Evolutionary conservation across 2,888 invertebrate species (phyloP).

Genomic region (Polydrusus pterygomalis): DNA sequence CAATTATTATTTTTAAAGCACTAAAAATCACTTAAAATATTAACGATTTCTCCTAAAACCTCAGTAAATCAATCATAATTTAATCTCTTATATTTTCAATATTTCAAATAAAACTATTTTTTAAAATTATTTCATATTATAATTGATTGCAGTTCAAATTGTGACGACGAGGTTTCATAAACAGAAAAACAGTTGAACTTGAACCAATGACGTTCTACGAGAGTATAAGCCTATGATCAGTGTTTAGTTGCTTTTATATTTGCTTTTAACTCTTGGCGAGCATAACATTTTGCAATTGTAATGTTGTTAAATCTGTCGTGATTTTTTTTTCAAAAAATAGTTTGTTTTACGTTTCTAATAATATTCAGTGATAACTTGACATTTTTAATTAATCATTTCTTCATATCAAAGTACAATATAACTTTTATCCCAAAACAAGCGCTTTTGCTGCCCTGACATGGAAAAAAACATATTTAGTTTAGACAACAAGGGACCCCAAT

Average conservation of each 20-base stretch:
- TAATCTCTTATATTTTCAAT: not conserved
- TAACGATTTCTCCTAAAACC: not conserved
- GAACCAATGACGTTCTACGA: conserved; percentile 27
- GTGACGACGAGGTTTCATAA: not conserved
- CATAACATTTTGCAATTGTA: not conserved
- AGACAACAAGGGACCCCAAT: not conserved
- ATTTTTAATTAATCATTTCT: not conserved
- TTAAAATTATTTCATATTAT: not conserved
- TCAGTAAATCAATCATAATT: conserved; percentile 18
- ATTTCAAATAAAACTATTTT: not conserved
- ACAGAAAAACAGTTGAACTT: conserved; percentile 37
- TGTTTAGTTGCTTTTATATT: conserved; percentile 40
- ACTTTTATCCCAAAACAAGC: too few species aligned
- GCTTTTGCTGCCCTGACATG: too few species aligned
- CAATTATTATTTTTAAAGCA: not conserved
- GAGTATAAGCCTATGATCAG: conserved; percentile 29
- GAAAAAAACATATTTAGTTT: not conserved
- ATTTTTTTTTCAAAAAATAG: conserved; percentile 5
- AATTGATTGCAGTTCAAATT: not conserved
- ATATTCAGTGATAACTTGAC: not conserved
- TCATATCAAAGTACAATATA: too few species aligned
- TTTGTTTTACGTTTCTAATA: not conserved
- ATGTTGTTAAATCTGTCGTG: conserved; percentile 21
- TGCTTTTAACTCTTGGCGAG: conserved; percentile 1
- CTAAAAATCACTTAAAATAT: conserved; percentile 8